Evolutionary conservation across 1,140 invertebrate genomes (phyloP).

Genomic region (Patella vulgata): DNA sequence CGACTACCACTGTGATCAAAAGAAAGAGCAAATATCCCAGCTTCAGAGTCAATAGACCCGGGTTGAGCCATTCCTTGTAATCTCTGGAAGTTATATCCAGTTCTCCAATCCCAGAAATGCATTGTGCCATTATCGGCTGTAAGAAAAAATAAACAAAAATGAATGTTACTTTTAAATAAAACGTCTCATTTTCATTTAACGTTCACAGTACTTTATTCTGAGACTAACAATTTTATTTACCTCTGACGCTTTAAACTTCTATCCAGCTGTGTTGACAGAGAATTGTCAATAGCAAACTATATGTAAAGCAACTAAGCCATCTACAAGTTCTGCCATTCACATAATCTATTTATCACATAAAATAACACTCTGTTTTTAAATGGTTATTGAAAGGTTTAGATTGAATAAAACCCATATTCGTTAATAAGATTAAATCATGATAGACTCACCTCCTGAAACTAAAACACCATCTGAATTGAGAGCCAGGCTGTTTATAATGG

Average conservation of each 20-base stretch:
- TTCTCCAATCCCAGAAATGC: slow-evolving; percentile 99
- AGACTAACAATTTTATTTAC: neutral
- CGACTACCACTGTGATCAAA: slow-evolving; percentile 95
- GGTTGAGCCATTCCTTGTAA: slow-evolving; percentile 93
- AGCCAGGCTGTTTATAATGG: slow-evolving; percentile 96
- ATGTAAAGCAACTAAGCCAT: too few species aligned
- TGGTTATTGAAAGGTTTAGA: too few species aligned
- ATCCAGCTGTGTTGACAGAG: too few species aligned
- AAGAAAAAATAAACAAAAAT: too few species aligned
- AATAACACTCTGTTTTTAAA: too few species aligned
- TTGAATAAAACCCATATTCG: neutral
- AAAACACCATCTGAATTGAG: slow-evolving; percentile 94
- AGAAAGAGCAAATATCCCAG: slow-evolving; percentile 94
- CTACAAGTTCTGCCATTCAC: too few species aligned
- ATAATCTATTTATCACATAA: too few species aligned
- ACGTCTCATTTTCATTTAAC: neutral
- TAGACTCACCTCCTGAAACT: slow-evolving; percentile 85
- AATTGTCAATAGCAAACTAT: too few species aligned
- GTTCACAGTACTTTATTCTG: neutral
- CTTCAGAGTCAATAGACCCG: slow-evolving; percentile 99
- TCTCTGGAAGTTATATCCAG: slow-evolving; percentile 97
- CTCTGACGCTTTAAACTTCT: neutral
- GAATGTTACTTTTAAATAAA: neutral
- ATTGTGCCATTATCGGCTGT: slow-evolving; percentile 94
- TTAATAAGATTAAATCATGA: neutral